These are phyloP conservation scores for Unio delphinus DNA, from an alignment of 2,888 invertebrate genomes.

Conservation along the genomic window DNA sequence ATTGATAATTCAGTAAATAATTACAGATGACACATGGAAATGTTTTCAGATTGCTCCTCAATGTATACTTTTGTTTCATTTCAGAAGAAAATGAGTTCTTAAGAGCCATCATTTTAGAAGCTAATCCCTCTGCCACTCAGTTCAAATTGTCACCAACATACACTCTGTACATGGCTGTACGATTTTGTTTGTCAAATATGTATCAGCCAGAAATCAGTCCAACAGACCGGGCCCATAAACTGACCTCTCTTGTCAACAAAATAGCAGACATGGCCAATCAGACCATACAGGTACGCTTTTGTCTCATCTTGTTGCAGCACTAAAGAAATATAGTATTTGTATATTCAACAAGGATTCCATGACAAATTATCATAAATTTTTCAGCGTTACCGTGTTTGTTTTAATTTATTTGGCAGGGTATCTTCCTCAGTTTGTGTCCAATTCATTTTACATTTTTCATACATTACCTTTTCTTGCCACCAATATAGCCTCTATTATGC, in stretches of 20 bases:
- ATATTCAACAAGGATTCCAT: too few relatives aligned
- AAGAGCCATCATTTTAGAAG: constrained; percentile 87
- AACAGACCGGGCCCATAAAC: constrained; percentile 90
- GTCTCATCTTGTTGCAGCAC: too few relatives aligned
- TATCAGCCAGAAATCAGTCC: constrained; percentile 93
- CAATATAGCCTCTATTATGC: background rate
- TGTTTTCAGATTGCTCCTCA: background rate
- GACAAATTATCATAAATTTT: too few relatives aligned
- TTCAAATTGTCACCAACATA: constrained; percentile 98
- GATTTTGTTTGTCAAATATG: constrained; percentile 93
- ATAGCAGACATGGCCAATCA: constrained; percentile 88
- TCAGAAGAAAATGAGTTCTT: constrained; percentile 90
- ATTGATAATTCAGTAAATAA: too few relatives aligned
- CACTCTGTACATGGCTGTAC: constrained; percentile 93
- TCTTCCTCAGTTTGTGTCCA: too few relatives aligned
- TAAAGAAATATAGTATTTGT: too few relatives aligned
- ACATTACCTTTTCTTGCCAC: too few relatives aligned
- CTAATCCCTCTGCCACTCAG: constrained; percentile 77
- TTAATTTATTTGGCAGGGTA: too few relatives aligned
- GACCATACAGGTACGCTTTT: constrained; percentile 80
- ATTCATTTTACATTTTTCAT: too few relatives aligned
- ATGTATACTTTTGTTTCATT: constrained; percentile 7
- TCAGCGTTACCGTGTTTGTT: too few relatives aligned
- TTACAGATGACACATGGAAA: too few relatives aligned
- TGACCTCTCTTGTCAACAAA: constrained; percentile 91